These are phyloP conservation scores for Acholoe squamosa DNA, from an alignment of 2,888 invertebrate species.

Conservation along the genomic window DNA sequence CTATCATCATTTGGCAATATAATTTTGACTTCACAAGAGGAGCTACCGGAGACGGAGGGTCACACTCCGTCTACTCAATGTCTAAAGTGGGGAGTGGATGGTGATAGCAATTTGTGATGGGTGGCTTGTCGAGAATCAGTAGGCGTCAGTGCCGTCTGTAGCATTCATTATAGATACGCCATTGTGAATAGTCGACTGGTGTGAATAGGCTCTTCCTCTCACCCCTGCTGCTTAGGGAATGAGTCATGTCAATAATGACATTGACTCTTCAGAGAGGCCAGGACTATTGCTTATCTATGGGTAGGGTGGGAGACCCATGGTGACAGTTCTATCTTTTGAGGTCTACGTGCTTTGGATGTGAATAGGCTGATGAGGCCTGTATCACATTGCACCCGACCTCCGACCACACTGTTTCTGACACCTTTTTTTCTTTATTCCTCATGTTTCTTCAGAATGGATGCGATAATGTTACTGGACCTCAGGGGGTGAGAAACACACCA, in stretches of 20 bases:
- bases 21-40: background rate
- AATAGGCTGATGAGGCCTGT: background rate
- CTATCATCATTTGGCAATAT: too few relatives aligned
- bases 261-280: background rate
- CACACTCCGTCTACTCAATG: background rate
- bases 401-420: too few relatives aligned
- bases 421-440: too few relatives aligned
- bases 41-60: background rate
- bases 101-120: background rate
- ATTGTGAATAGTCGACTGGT: slow-evolving; percentile 26
- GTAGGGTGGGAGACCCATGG: background rate
- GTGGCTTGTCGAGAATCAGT: background rate
- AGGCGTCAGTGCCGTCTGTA: background rate
- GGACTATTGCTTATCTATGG: background rate
- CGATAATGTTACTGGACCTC: too few relatives aligned
- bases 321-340: too few relatives aligned
- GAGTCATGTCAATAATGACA: slow-evolving; percentile 54
- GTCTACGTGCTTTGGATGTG: background rate
- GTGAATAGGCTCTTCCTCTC: background rate
- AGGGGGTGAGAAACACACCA: too few relatives aligned
- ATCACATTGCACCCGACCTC: too few relatives aligned
- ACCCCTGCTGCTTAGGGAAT: background rate
- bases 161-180: slow-evolving; percentile 36
- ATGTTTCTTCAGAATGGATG: too few relatives aligned
- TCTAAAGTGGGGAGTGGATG: background rate